A percentile compares a stretch with the other conserved stretches of the same genome.
Conservation (phyloP, 2,113 vertebrate genomes). For the Collichthys lucidus region DNA sequence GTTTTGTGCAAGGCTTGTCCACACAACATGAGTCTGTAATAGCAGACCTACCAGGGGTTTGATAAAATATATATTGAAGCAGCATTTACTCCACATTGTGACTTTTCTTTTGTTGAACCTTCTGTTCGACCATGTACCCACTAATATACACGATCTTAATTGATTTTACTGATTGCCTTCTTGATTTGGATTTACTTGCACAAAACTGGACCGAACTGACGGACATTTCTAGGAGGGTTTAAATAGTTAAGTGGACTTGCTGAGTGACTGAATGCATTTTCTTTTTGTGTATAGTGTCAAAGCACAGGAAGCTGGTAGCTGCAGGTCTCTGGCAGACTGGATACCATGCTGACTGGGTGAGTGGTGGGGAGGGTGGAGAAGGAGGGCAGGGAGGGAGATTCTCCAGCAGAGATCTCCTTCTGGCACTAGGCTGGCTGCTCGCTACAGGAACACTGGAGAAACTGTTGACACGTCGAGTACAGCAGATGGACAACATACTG, state of each 20-base stretch:
- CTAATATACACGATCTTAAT: neutral
- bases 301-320: constrained; percentile 69
- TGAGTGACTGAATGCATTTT: constrained; percentile 1
- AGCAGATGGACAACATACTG: constrained; percentile 69
- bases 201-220: neutral
- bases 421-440: constrained; percentile 82
- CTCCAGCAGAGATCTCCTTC: constrained; percentile 79
- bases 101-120: no score
- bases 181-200: neutral
- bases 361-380: neutral
- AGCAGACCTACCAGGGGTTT: neutral
- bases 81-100: no score
- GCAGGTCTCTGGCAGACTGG: constrained; percentile 82
- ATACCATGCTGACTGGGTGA: constrained; percentile 78
- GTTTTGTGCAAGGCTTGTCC: neutral
- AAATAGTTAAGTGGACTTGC: neutral
- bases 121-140: neutral
- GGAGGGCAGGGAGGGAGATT: neutral
- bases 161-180: neutral
- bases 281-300: neutral
- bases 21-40: neutral
- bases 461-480: constrained; percentile 65
- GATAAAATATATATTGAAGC: no score
- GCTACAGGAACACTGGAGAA: constrained; percentile 72
- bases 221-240: no score